Conservation (phyloP, 2,113 vertebrate species). For the Pelodiscus sinensis region DNA sequence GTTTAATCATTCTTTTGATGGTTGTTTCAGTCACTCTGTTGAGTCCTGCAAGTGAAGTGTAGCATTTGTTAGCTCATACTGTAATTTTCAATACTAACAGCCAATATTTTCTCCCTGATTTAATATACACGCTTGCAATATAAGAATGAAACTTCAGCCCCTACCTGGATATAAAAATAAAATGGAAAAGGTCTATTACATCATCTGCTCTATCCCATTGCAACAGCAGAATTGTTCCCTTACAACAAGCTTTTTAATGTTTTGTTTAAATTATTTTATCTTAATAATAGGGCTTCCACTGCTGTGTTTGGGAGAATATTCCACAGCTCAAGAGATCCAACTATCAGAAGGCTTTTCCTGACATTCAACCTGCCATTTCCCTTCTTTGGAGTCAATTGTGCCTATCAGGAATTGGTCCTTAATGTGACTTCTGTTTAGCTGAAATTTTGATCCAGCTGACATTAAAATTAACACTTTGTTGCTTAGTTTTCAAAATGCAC, state of each 20-base stretch:
- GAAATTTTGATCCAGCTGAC: neutral
- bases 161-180: neutral
- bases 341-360: neutral
- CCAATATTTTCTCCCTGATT: neutral
- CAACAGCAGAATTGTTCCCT: neutral
- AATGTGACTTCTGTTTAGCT: neutral
- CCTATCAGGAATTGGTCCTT: neutral
- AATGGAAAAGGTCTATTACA: neutral
- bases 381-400: neutral
- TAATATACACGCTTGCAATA: neutral
- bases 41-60: neutral
- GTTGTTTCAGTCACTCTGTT: neutral
- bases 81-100: neutral
- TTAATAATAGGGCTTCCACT: fast-evolving
- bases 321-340: neutral
- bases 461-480: neutral
- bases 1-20: neutral
- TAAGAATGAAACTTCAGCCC: neutral
- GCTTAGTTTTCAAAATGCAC: neutral
- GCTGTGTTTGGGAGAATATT: neutral
- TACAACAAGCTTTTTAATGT: neutral
- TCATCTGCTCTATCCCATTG: neutral
- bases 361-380: neutral
- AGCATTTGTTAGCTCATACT: neutral
- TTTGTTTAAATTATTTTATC: neutral